phyloP scores from a whole-genome alignment of 2,797 vertebrate species.

The Aphelocoma californica region DNA sequence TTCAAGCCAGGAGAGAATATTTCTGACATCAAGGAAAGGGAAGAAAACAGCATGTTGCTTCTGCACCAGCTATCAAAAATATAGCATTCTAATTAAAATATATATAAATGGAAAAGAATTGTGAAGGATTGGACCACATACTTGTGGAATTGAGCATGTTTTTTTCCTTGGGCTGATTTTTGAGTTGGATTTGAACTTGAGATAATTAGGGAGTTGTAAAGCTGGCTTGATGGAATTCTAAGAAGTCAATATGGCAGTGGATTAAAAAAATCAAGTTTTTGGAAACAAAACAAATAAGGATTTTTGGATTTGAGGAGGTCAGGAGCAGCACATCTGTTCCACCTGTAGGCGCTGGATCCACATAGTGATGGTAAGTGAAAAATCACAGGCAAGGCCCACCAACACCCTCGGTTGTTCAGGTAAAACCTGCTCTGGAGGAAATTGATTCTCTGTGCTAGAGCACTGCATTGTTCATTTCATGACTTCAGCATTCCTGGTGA shows the following conservation, averaged over 20 bases:
- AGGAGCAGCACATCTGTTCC: not conserved
- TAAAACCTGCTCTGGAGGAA: not conserved
- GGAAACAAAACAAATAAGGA: not conserved
- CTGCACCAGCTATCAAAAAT: not conserved
- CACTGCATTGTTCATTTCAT: not conserved
- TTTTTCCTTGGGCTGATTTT: not conserved
- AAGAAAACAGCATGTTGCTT: not conserved
- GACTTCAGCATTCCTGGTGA: not conserved
- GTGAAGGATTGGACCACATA: not conserved
- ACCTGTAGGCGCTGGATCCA: not conserved
- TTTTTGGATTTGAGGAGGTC: not conserved
- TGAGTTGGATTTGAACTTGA: not conserved
- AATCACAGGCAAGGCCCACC: not conserved
- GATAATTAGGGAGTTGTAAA: not conserved
- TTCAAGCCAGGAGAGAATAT: not conserved
- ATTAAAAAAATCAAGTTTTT: not conserved
- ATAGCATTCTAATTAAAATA: not conserved
- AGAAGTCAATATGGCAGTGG: not conserved
- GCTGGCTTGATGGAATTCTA: not conserved
- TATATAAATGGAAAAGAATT: not conserved
- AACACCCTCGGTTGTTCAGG: fast-evolving
- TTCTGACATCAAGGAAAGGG: not conserved
- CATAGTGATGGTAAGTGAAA: not conserved
- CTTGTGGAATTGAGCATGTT: not conserved
- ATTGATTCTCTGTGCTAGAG: not conserved